A percentile compares a stretch with the other conserved stretches of the same genome.
phyloP scores from a whole-genome alignment of 2,888 invertebrate genomes.

The Caenorhabditis zanzibari region DNA sequence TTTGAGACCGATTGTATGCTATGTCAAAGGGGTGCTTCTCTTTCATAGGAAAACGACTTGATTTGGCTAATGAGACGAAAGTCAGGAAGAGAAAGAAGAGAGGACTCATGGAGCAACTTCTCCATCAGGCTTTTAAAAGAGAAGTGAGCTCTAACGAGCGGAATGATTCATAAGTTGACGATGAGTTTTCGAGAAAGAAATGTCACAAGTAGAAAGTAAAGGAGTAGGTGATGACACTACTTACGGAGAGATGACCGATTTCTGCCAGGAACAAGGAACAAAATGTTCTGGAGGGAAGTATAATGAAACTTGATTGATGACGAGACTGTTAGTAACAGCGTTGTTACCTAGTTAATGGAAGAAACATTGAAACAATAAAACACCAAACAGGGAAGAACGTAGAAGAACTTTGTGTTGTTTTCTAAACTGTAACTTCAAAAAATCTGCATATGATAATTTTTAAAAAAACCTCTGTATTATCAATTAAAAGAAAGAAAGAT shows the following conservation, averaged over 20 bases:
- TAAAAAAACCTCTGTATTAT: too few relatives aligned
- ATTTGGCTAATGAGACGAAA: conserved; percentile 43
- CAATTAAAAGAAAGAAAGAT: too few relatives aligned
- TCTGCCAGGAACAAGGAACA: neutral
- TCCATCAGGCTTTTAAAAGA: conserved; percentile 34
- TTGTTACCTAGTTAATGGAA: too few relatives aligned
- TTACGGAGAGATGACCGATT: conserved; percentile 1
- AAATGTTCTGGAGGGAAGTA: conserved; percentile 4
- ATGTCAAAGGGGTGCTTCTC: conserved; percentile 23
- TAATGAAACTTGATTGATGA: too few relatives aligned
- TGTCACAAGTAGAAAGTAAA: conserved; percentile 25
- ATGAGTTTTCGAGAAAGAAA: conserved; percentile 30
- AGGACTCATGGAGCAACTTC: conserved; percentile 25
- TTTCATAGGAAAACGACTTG: conserved; percentile 43
- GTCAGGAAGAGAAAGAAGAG: neutral
- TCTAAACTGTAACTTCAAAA: too few relatives aligned
- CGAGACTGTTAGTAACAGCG: too few relatives aligned
- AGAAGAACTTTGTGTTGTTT: too few relatives aligned
- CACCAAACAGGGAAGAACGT: too few relatives aligned
- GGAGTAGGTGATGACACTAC: conserved; percentile 22
- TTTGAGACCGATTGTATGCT: conserved; percentile 35
- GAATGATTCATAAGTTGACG: conserved; percentile 51
- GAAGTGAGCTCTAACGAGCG: conserved; percentile 36
- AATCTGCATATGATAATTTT: too few relatives aligned
- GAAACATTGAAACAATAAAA: too few relatives aligned